phyloP scores from a whole-genome alignment of 2,113 vertebrate genomes.

The Aspidoscelis tigris region DNA sequence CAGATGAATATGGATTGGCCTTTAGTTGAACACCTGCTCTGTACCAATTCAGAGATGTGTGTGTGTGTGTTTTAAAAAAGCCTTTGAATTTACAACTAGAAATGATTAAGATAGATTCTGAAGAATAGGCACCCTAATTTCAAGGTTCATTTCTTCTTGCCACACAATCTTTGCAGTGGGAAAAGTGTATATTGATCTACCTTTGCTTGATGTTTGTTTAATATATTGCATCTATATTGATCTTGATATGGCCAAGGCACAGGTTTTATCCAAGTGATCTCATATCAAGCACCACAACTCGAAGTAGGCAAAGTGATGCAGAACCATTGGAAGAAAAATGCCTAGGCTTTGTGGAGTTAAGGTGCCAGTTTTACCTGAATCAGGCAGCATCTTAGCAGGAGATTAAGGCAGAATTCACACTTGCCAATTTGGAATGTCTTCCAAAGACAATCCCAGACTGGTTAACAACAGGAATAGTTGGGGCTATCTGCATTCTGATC shows the following conservation, averaged over 20 bases:
- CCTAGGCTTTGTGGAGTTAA: background rate
- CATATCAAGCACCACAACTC: constrained; percentile 38
- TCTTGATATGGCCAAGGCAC: constrained; percentile 25
- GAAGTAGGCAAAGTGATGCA: constrained; percentile 46
- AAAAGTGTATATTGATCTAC: constrained; percentile 6
- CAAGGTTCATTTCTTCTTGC: constrained; percentile 13
- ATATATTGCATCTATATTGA: constrained; percentile 41
- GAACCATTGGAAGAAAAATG: background rate
- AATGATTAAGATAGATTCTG: constrained; percentile 18
- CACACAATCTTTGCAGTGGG: constrained; percentile 27
- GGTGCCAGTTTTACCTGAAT: no score
- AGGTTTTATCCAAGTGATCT: constrained; percentile 28
- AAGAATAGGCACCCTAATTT: constrained; percentile 29
- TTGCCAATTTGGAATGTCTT: no score
- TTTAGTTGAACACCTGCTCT: background rate
- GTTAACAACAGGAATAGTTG: no score
- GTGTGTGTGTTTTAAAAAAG: no score
- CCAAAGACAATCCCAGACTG: no score
- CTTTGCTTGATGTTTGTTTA: background rate
- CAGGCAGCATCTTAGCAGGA: no score
- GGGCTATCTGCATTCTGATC: no score
- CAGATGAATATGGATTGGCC: no score
- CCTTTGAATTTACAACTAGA: constrained; percentile 16
- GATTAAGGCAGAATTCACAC: no score
- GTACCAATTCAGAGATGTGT: background rate